Percentiles rank a stretch among this genome's conserved stretches.
These are phyloP conservation scores for Apeltes quadracus DNA, from an alignment of 2,113 vertebrate genomes.

Conservation along the genomic window DNA sequence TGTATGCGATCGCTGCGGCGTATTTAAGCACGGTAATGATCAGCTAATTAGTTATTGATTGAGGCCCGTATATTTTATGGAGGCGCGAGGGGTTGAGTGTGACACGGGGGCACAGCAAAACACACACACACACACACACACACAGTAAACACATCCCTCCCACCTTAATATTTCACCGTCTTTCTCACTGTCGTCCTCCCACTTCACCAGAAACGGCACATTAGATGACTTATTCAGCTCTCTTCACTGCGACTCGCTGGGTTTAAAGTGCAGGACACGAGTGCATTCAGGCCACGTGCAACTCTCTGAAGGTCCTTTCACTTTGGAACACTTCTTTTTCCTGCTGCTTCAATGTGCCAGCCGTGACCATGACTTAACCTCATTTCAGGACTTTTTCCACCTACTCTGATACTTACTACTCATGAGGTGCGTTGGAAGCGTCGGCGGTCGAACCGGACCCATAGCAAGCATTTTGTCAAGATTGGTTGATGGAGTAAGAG, in stretches of 20 bases:
- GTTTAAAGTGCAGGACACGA: neutral
- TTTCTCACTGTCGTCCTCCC: neutral
- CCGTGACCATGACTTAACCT: too few species aligned
- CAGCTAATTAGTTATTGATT: conserved; percentile 77
- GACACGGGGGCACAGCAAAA: conserved; percentile 36
- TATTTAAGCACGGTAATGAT: conserved; percentile 69
- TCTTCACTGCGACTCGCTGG: neutral
- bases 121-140: conserved; percentile 10
- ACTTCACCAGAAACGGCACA: neutral
- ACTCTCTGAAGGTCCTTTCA: neutral
- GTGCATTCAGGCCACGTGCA: neutral
- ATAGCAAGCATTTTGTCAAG: too few species aligned
- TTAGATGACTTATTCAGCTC: neutral
- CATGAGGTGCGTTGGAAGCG: neutral
- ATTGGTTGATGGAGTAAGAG: too few species aligned
- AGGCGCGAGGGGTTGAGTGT: conserved; percentile 55
- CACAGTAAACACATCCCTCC: neutral
- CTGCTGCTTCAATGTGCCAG: too few species aligned
- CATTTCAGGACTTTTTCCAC: too few species aligned
- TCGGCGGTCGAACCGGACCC: too few species aligned
- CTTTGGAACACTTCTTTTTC: neutral
- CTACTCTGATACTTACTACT: too few species aligned
- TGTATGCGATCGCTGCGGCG: conserved; percentile 37
- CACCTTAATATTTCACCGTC: neutral
- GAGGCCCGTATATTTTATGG: conserved; percentile 62